Percentiles rank a stretch among this genome's conserved stretches.
Evolutionary conservation across 2,888 invertebrate genomes (phyloP).

Genomic region (Sinelater perroti): DNA sequence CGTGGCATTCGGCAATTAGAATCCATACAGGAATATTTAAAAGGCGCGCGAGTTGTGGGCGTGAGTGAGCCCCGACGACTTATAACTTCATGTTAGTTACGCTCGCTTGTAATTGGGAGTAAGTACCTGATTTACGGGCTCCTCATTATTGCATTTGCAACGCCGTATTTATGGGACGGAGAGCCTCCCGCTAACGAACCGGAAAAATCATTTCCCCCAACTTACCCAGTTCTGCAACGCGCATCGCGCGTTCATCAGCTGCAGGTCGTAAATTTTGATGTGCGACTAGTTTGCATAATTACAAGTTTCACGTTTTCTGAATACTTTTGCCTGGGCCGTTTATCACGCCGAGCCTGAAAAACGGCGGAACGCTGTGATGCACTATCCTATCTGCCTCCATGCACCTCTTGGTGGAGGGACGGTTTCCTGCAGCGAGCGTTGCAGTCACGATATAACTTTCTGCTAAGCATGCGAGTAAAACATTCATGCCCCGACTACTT

Average conservation of each 20-base stretch:
- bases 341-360: constrained; percentile 17
- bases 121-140: too few relatives aligned
- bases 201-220: too few relatives aligned
- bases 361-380: constrained; percentile 14
- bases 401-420: constrained; percentile 17
- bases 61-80: constrained; percentile 34
- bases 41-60: constrained; percentile 37
- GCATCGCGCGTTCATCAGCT: too few relatives aligned
- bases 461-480: constrained; percentile 20
- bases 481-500: constrained; percentile 24
- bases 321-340: not conserved
- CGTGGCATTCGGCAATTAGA: constrained; percentile 41
- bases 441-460: constrained; percentile 33
- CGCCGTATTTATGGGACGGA: too few relatives aligned
- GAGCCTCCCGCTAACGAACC: too few relatives aligned
- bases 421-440: constrained; percentile 27
- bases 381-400: too few relatives aligned
- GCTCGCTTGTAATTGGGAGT: constrained; percentile 12
- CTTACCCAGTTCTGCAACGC: too few relatives aligned
- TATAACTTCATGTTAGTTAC: constrained; percentile 32
- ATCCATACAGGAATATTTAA: constrained; percentile 41
- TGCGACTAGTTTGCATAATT: not conserved
- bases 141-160: too few relatives aligned
- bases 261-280: too few relatives aligned
- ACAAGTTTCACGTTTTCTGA: not conserved